Evolutionary conservation across 53 echinoderm and acorn worm genomes (phyloP).

Genomic region (Mesocentrotus franciscanus): DNA sequence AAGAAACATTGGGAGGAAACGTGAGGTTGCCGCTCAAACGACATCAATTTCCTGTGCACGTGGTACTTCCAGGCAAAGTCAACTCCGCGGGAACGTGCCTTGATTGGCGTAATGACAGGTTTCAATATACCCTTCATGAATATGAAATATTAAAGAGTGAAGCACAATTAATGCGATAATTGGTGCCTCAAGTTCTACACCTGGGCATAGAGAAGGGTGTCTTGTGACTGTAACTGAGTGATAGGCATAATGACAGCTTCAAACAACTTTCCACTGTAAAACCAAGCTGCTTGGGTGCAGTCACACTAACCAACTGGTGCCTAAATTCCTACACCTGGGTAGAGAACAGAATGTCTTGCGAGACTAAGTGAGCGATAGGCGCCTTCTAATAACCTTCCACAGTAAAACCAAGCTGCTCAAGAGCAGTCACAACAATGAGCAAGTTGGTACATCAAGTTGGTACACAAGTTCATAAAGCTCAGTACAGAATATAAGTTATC

Average conservation of each 20-base stretch:
- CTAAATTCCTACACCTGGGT: background rate
- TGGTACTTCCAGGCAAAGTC: slow-evolving; percentile 40
- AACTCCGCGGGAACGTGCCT: background rate
- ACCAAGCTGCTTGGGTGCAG: background rate
- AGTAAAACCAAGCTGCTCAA: too few species aligned
- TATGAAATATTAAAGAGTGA: background rate
- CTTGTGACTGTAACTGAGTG: background rate
- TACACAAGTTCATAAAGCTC: too few species aligned
- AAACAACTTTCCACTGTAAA: background rate
- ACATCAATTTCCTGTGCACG: slow-evolving; percentile 61
- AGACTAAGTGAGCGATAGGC: too few species aligned
- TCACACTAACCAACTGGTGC: background rate
- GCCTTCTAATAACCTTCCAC: too few species aligned
- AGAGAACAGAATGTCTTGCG: too few species aligned
- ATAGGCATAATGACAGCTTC: background rate
- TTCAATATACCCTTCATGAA: background rate
- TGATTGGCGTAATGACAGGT: slow-evolving; percentile 46
- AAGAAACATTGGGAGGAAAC: slow-evolving; percentile 43
- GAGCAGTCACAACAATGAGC: too few species aligned
- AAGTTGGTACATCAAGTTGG: too few species aligned
- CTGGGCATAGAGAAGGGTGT: background rate
- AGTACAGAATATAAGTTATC: too few species aligned
- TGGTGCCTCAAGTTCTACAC: background rate
- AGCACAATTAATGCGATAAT: background rate
- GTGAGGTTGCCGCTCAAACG: slow-evolving; percentile 32